These are phyloP conservation scores for Pomacea canaliculata DNA, from an alignment of 2,888 invertebrate genomes.

Conservation along the genomic window DNA sequence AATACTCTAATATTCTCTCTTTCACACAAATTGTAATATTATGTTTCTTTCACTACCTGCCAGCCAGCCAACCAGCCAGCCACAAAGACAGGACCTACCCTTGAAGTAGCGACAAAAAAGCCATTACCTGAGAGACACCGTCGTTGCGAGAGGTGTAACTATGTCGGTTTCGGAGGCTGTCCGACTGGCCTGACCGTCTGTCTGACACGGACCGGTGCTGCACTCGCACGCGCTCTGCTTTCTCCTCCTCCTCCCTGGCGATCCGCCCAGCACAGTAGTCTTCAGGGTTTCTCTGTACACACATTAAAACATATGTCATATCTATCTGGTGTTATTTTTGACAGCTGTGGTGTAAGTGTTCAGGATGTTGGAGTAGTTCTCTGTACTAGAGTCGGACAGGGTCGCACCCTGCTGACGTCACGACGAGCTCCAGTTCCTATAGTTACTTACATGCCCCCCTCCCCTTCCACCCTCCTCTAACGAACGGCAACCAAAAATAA, in stretches of 20 bases:
- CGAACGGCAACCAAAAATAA: too few species aligned
- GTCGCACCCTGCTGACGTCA: background rate
- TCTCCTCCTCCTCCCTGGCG: conserved; percentile 52
- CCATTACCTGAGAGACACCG: conserved; percentile 15
- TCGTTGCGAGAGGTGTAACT: conserved; percentile 21
- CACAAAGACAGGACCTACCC: too few species aligned
- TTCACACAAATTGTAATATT: too few species aligned
- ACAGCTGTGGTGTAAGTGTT: too few species aligned
- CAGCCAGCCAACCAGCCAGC: too few species aligned
- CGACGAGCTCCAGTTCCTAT: background rate
- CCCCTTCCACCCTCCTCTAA: too few species aligned
- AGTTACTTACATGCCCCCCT: background rate
- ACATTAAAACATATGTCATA: background rate
- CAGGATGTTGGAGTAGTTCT: conserved; percentile 12
- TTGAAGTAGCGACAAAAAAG: background rate
- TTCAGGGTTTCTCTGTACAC: conserved; percentile 57
- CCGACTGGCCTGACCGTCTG: background rate
- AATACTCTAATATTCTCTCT: too few species aligned
- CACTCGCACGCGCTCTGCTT: conserved; percentile 43
- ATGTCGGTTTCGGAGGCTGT: conserved; percentile 14
- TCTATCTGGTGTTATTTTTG: too few species aligned
- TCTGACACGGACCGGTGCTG: conserved; percentile 31
- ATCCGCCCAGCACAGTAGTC: conserved; percentile 50
- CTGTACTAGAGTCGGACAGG: background rate
- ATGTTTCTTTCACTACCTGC: too few species aligned